Evolutionary conservation across 1,140 invertebrate species (phyloP), one percentile per base, ranked within the genome.

Genomic region (Pseudomyrmex dendroicus): DNA sequence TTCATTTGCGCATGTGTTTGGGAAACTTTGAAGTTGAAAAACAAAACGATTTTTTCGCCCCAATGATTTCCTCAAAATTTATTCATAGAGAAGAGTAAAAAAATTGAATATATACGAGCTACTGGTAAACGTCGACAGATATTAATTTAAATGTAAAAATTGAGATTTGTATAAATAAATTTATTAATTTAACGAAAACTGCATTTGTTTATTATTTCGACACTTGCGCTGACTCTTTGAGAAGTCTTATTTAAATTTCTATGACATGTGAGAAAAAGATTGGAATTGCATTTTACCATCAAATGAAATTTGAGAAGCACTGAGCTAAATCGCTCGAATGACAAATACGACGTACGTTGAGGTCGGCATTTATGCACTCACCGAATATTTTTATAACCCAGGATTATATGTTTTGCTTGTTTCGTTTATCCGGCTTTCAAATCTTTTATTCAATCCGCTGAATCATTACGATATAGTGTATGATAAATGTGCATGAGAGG

Each of bases 401-500:
- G 15, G 64, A 78, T 78, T 70, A 78, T 70, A 80, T 44, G 66
- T 80, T 80, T 48, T 44, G 54, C 46, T 80, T 72, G 76, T 80
- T 57, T 72, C 76, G 44, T 80, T 20, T 72, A 13, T 15, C 44
- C 44, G 15, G 2, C 15, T 46, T 61, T 25, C 54, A 70, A 54
- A 72, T 72, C 76, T 70, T 35, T 80, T 80, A 80, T 80, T 59
- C 76, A 54, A 56, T 67, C 10, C 50, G 70, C 54, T 72, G 76
- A 61, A 80, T 80, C 66, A 70, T 80, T 80, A 72, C 44, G 76
- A 61, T 59, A 44, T 72, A 59, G 44, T 48, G 22, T 70, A 80
- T 80, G 76, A 80, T 80, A 80, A 80, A 80, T 80, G 66, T 59
- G 66, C 48, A 9, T 80, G 22, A 72, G 76, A 50, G 44, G 54